Conservation (phyloP, 1,140 invertebrate species). For the Ylistrum balloti region DNA sequence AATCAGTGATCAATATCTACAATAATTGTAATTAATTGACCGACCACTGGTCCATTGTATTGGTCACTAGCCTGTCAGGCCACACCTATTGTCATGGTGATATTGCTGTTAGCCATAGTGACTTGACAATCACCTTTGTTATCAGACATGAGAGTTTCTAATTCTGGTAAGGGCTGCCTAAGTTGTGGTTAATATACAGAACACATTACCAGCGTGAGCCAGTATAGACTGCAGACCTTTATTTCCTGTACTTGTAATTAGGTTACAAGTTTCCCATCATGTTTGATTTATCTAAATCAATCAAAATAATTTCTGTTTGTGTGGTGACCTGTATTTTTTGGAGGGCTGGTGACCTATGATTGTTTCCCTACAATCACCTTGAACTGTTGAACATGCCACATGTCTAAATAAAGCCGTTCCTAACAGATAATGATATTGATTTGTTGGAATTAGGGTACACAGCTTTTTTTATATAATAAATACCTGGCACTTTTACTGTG, state of each 20-base stretch:
- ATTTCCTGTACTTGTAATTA: background rate
- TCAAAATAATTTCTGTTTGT: background rate
- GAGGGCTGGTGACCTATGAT: background rate
- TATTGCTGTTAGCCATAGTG: background rate
- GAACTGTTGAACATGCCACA: background rate
- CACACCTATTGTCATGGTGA: background rate
- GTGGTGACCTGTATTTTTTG: background rate
- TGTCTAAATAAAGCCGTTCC: background rate
- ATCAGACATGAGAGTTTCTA: background rate
- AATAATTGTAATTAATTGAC: slow-evolving; percentile 10
- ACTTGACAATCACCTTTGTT: slow-evolving; percentile 34
- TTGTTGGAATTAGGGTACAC: background rate
- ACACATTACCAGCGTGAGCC: background rate
- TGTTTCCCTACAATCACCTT: background rate
- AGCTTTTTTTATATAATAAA: background rate
- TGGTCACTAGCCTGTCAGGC: slow-evolving; percentile 22
- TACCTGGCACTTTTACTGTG: slow-evolving; percentile 31
- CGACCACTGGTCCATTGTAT: slow-evolving; percentile 14
- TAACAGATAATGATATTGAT: slow-evolving; percentile 3
- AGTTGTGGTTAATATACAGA: background rate
- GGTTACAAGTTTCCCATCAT: background rate
- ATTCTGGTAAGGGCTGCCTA: background rate
- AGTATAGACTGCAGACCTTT: background rate
- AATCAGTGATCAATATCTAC: background rate
- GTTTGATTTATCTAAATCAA: background rate